Conservation (phyloP, 1,140 invertebrate genomes). For the Lordiphosa mommai region DNA sequence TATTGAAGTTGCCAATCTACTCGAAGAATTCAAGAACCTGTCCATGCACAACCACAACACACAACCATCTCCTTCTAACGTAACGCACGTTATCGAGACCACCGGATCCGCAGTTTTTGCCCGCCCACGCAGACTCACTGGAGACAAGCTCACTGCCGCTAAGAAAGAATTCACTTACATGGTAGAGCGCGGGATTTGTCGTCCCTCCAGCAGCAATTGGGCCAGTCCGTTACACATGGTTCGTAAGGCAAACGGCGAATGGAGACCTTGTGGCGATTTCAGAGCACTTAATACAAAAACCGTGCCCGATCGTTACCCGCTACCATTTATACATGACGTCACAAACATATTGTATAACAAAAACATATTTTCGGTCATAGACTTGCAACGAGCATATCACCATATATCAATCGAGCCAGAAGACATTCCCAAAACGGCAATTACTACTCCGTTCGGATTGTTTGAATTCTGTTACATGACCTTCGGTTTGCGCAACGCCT, state of each 20-base stretch:
- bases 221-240: conserved; percentile 79
- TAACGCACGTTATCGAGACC: conserved; percentile 41
- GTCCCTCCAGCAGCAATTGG: conserved; percentile 79
- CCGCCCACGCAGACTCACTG: conserved; percentile 68
- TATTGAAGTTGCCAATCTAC: neutral
- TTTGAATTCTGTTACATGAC: no score
- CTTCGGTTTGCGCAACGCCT: no score
- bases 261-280: no score
- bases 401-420: no score
- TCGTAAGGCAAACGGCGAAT: conserved; percentile 72
- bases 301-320: conserved; percentile 57
- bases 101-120: conserved; percentile 54
- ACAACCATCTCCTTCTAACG: neutral
- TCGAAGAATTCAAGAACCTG: conserved; percentile 17
- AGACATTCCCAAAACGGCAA: no score
- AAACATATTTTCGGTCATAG: no score
- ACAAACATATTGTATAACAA: no score
- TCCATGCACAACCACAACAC: neutral
- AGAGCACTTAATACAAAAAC: conserved; percentile 79
- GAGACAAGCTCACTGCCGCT: conserved; percentile 48
- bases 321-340: no score
- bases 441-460: no score
- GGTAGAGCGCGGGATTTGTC: conserved; percentile 64
- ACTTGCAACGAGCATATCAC: conserved; percentile 43
- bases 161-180: conserved; percentile 57